A percentile compares a stretch with the other conserved stretches of the same genome.
Evolutionary conservation across 2,888 invertebrate genomes (phyloP).

Genomic region (Callyntrura sp.): DNA sequence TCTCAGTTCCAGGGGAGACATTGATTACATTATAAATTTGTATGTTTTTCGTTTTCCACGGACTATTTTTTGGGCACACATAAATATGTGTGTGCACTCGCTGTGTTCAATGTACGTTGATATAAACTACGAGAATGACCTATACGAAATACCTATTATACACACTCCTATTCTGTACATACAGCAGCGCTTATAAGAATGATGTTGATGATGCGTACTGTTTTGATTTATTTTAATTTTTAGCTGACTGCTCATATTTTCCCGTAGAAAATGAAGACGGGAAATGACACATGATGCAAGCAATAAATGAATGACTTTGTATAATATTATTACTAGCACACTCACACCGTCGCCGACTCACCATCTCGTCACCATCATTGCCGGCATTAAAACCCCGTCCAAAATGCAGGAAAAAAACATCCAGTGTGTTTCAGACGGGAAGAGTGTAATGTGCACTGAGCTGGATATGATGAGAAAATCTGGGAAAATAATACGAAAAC

Average conservation of each 20-base stretch:
- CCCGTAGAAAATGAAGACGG: constrained; percentile 46
- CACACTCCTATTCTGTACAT: too few relatives aligned
- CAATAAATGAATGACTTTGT: constrained; percentile 55
- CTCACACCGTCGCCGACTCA: constrained; percentile 1
- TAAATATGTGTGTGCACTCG: too few relatives aligned
- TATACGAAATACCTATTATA: constrained; percentile 28
- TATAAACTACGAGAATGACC: constrained; percentile 14
- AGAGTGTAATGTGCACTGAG: constrained; percentile 52
- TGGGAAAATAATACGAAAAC: constrained; percentile 24
- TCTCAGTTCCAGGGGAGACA: constrained; percentile 32
- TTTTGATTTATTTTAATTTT: constrained; percentile 75
- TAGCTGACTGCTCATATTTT: constrained; percentile 72
- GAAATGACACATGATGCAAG: constrained; percentile 70
- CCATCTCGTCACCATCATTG: not conserved
- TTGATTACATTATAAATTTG: constrained; percentile 50
- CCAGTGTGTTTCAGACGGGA: constrained; percentile 27
- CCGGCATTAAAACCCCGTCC: not conserved
- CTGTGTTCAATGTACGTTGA: not conserved
- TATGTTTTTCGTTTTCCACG: not conserved
- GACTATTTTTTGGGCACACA: too few relatives aligned
- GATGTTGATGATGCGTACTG: constrained; percentile 43
- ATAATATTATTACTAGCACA: constrained; percentile 11
- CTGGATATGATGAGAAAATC: constrained; percentile 56
- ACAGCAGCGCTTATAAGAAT: not conserved
- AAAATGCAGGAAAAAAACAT: not conserved